Percentiles rank a stretch among this genome's conserved stretches.
Conservation (phyloP, 2,797 vertebrate genomes). For the Galagoides demidoff region DNA sequence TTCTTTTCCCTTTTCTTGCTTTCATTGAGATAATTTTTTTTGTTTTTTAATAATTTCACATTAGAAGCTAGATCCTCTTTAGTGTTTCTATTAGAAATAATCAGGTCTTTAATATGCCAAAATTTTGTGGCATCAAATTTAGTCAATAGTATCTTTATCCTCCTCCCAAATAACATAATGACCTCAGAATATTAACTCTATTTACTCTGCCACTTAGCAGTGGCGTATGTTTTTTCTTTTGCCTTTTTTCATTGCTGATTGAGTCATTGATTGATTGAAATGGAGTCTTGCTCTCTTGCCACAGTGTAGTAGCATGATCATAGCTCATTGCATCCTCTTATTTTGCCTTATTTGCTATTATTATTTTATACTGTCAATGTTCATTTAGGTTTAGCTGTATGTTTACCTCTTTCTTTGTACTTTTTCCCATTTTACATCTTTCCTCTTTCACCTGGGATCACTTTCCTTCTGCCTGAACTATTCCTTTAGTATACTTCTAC, state of each 20-base stretch:
- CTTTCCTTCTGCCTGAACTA: constrained; percentile 9
- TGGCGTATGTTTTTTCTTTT: neutral
- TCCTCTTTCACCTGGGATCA: neutral
- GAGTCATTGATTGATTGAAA: too few species aligned
- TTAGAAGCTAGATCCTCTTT: neutral
- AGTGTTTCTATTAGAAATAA: constrained; percentile 8
- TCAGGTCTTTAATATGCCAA: neutral
- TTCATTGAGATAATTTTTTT: constrained; percentile 18
- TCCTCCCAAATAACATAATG: neutral
- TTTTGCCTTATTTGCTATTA: neutral
- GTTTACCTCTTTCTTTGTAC: neutral
- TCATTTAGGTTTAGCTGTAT: neutral
- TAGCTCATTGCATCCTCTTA: too few species aligned
- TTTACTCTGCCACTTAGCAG: neutral
- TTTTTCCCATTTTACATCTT: neutral
- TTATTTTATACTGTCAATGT: neutral
- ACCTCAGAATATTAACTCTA: neutral
- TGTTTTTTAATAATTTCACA: neutral
- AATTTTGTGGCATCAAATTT: neutral
- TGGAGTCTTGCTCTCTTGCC: too few species aligned
- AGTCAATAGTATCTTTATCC: neutral
- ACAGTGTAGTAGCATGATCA: too few species aligned
- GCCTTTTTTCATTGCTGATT: neutral
- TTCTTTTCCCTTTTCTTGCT: neutral
- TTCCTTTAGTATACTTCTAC: constrained; percentile 22